Evolutionary conservation across 2,113 vertebrate species (phyloP).

Genomic region (Phaethornis superciliosus): DNA sequence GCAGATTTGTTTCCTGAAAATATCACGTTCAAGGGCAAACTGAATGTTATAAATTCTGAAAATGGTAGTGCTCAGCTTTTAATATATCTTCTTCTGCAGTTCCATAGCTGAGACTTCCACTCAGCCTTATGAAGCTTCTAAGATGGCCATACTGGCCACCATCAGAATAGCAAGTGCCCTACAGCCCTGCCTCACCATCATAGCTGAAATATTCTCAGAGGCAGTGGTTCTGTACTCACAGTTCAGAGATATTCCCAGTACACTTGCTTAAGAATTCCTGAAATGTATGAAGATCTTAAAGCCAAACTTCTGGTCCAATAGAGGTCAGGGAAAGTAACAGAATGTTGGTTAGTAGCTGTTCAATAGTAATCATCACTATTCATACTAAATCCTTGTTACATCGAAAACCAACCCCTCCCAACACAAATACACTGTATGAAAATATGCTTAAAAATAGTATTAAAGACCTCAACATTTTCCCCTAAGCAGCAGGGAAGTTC

Average conservation of each 20-base stretch:
- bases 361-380: neutral
- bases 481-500: neutral
- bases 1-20: conserved; percentile 39
- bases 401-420: neutral
- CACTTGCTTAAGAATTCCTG: conserved; percentile 10
- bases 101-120: conserved; percentile 9
- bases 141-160: conserved; percentile 1
- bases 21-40: neutral
- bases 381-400: neutral
- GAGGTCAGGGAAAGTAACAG: conserved; percentile 34
- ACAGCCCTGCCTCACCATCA: neutral
- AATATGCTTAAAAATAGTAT: conserved; percentile 14
- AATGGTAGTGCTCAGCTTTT: neutral
- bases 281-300: conserved; percentile 24
- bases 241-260: neutral
- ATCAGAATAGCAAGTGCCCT: neutral
- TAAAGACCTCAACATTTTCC: neutral
- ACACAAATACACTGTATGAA: neutral
- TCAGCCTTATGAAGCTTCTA: neutral
- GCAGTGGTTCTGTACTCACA: neutral
- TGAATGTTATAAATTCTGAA: neutral
- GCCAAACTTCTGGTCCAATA: conserved; percentile 5
- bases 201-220: neutral
- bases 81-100: neutral
- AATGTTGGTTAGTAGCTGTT: neutral